Conservation (phyloP, 2,113 vertebrate species). For the Chaetops frenatus region DNA sequence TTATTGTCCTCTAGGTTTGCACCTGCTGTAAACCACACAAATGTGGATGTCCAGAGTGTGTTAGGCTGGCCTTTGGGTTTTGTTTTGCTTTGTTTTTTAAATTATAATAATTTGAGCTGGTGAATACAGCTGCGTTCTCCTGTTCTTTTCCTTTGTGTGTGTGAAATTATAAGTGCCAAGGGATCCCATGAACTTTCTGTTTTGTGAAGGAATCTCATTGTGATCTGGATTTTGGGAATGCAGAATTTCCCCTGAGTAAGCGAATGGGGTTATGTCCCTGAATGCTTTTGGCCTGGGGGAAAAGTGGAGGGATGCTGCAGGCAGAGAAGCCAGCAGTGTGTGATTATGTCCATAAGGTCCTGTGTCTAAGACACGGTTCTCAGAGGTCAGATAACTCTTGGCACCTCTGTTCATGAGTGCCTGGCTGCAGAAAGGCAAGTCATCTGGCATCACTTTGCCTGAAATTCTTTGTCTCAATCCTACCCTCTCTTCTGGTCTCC, state of each 20-base stretch:
- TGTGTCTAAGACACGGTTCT: neutral
- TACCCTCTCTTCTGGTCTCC: neutral
- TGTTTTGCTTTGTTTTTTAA: neutral
- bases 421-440: neutral
- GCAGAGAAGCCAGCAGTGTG: neutral
- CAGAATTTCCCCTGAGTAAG: neutral
- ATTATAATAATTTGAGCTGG: neutral
- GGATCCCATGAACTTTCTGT: conserved; percentile 21
- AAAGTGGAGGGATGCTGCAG: neutral
- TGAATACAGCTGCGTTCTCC: neutral
- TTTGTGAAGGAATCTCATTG: neutral
- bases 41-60: neutral
- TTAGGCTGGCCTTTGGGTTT: neutral
- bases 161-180: neutral
- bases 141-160: neutral
- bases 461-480: neutral
- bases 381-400: neutral
- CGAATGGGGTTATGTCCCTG: neutral
- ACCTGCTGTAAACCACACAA: neutral
- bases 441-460: neutral
- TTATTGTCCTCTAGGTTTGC: neutral
- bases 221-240: neutral
- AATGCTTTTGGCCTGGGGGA: neutral
- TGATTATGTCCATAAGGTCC: neutral
- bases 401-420: neutral